phyloP scores from a whole-genome alignment of 1,140 invertebrate genomes.

The Drosophila serrata region DNA sequence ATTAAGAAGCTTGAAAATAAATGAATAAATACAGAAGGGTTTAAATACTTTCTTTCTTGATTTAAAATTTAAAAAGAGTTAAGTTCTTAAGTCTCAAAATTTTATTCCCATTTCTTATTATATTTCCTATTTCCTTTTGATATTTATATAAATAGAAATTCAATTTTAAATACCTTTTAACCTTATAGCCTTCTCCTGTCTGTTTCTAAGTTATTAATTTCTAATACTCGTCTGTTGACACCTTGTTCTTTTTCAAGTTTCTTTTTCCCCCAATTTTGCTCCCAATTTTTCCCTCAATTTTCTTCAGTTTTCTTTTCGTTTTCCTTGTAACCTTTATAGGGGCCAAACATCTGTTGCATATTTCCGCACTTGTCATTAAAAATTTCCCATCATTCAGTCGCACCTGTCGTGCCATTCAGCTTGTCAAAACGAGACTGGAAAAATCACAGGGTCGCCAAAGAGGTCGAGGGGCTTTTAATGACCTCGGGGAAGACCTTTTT shows the following conservation, averaged over 20 bases:
- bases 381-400: conserved; percentile 44
- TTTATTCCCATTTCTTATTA: no score
- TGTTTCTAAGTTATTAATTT: neutral
- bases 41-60: neutral
- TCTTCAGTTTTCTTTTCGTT: neutral
- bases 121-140: neutral
- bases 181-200: neutral
- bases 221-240: neutral
- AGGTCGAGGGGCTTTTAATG: conserved; percentile 31
- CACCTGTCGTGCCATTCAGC: conserved; percentile 47
- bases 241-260: conserved; percentile 2
- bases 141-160: neutral
- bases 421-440: conserved; percentile 52
- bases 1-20: no score
- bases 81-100: neutral
- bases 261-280: neutral
- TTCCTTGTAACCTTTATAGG: conserved; percentile 8
- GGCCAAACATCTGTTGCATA: conserved; percentile 33
- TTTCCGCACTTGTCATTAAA: conserved; percentile 44
- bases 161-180: neutral
- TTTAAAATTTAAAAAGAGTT: neutral
- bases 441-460: conserved; percentile 36
- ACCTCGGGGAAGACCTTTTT: conserved; percentile 40
- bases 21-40: neutral
- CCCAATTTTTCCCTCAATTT: neutral